phyloP scores from a whole-genome alignment of 2,113 vertebrate species.

The Oceanodroma tethys region DNA sequence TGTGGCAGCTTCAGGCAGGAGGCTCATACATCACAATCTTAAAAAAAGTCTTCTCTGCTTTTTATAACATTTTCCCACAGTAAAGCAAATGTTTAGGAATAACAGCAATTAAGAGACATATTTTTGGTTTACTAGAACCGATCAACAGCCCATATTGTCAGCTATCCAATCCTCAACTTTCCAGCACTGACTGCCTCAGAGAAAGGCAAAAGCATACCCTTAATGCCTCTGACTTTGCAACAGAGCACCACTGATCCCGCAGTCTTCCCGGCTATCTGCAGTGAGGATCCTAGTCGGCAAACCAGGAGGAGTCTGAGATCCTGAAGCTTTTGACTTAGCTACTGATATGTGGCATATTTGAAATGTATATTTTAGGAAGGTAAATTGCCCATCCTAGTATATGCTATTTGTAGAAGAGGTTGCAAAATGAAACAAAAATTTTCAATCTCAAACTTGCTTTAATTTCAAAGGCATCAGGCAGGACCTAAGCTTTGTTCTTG shows the following conservation, averaged over 20 bases:
- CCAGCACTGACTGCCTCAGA: neutral
- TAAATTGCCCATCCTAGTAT: neutral
- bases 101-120: neutral
- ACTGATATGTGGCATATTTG: fast-evolving
- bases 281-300: neutral
- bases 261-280: neutral
- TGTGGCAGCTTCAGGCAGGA: slow-evolving; percentile 26
- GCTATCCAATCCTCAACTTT: neutral
- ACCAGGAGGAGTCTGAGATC: neutral
- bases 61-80: slow-evolving; percentile 55
- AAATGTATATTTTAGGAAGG: neutral
- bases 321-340: neutral
- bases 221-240: neutral
- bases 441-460: neutral
- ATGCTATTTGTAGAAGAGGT: neutral
- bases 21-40: slow-evolving; percentile 19
- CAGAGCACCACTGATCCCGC: neutral
- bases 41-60: neutral
- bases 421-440: neutral
- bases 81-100: slow-evolving; percentile 8
- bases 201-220: neutral
- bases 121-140: neutral
- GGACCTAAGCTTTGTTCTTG: neutral
- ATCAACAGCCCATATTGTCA: neutral
- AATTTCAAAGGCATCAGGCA: neutral